Conservation (phyloP, 2,113 vertebrate genomes). For the Fregetta grallaria region DNA sequence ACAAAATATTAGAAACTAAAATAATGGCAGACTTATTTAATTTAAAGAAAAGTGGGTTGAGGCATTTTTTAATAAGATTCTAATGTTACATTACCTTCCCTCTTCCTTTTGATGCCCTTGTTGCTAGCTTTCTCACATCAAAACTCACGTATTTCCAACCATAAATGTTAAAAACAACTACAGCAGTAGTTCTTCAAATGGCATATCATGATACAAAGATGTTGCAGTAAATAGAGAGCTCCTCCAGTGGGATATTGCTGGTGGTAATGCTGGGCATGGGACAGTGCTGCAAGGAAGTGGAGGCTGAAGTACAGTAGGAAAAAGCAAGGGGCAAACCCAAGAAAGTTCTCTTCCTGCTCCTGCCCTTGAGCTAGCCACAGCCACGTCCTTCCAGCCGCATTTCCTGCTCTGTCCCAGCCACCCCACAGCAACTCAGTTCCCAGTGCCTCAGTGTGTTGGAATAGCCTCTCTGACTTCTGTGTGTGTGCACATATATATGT, state of each 20-base stretch:
- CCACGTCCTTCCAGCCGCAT: neutral
- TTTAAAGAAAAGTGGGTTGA: neutral
- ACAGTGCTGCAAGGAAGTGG: neutral
- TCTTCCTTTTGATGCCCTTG: neutral
- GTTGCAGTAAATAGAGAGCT: neutral
- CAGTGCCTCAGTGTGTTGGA: neutral
- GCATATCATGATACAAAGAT: neutral
- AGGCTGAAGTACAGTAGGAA: neutral
- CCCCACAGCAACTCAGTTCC: neutral
- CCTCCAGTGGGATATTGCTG: neutral
- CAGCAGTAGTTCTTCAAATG: neutral
- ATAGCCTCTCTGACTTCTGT: neutral
- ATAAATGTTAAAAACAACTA: neutral
- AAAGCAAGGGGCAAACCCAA: neutral
- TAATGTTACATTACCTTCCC: neutral
- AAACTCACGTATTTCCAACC: neutral
- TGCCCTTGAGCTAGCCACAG: neutral
- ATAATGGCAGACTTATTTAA: neutral
- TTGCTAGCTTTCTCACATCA: neutral
- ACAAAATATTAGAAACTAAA: constrained; percentile 2
- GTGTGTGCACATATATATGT: no score
- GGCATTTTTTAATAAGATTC: neutral
- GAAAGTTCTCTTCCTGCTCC: neutral
- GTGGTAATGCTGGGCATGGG: neutral
- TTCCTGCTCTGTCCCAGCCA: neutral